These are phyloP conservation scores for Drosophila sulfurigaster DNA, from an alignment of 1,140 invertebrate species.

Conservation along the genomic window DNA sequence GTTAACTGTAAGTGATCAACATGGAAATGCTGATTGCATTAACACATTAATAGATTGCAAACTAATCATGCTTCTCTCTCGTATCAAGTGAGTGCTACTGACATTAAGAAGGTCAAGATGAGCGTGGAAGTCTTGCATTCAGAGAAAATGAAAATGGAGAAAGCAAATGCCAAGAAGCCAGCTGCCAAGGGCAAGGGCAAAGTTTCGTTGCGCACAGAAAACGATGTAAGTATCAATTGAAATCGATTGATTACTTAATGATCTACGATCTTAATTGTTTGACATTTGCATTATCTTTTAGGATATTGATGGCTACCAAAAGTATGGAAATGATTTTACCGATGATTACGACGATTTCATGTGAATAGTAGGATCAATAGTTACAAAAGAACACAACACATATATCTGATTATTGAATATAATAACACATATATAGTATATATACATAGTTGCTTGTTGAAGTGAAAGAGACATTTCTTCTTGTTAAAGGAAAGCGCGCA, in stretches of 20 bases:
- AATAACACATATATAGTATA: conserved; percentile 36
- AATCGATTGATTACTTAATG: not conserved
- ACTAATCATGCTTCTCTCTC: conserved; percentile 71
- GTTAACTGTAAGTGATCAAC: conserved; percentile 89
- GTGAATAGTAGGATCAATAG: conserved; percentile 85
- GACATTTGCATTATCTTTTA: conserved; percentile 57
- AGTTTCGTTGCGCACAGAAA: conserved; percentile 90
- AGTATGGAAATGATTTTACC: conserved; percentile 86
- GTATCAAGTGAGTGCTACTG: conserved; percentile 88
- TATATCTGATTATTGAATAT: conserved; percentile 72
- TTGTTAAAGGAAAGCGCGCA: conserved; percentile 74
- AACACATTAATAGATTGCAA: conserved; percentile 5
- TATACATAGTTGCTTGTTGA: conserved; percentile 73
- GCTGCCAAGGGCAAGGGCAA: conserved; percentile 92
- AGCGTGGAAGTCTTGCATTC: conserved; percentile 91
- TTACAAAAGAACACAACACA: conserved; percentile 32
- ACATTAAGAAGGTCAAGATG: conserved; percentile 93
- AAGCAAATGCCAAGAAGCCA: conserved; percentile 90
- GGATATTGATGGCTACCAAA: conserved; percentile 85
- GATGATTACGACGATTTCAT: conserved; percentile 90
- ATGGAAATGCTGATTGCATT: not conserved
- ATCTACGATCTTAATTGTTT: not conserved
- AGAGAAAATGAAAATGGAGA: conserved; percentile 93
- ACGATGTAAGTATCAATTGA: conserved; percentile 87
- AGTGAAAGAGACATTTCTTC: conserved; percentile 63